Conservation (phyloP, 2,888 invertebrate genomes). For the Anorthoa munda region DNA sequence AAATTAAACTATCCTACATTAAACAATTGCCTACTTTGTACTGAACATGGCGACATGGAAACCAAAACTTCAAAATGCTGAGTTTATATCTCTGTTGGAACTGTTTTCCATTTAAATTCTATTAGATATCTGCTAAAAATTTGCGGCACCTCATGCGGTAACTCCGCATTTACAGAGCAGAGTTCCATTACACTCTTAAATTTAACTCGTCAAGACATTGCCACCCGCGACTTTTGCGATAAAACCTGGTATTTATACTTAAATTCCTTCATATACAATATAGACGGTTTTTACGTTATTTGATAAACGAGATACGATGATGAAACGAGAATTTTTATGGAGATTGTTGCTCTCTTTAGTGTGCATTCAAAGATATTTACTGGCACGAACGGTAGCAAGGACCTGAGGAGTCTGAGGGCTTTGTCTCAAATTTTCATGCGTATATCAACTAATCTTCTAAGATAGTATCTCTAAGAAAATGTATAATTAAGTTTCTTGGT, state of each 20-base stretch:
- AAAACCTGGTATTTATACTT: slow-evolving; percentile 12
- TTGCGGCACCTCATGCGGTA: neutral
- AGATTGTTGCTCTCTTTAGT: slow-evolving; percentile 64
- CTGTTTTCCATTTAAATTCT: neutral
- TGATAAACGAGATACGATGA: slow-evolving; percentile 47
- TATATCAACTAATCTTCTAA: neutral
- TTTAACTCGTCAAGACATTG: slow-evolving; percentile 51
- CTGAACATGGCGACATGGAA: neutral
- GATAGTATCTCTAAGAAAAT: neutral
- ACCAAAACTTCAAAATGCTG: neutral
- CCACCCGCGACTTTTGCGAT: slow-evolving; percentile 45
- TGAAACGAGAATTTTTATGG: slow-evolving; percentile 48
- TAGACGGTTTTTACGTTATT: slow-evolving; percentile 29
- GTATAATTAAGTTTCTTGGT: neutral
- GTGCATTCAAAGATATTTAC: slow-evolving; percentile 28
- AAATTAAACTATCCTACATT: neutral
- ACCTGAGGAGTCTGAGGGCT: slow-evolving; percentile 25
- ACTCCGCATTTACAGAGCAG: too few relatives aligned
- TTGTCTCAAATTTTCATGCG: neutral
- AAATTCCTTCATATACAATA: slow-evolving; percentile 15
- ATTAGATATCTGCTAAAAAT: neutral
- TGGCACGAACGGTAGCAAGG: slow-evolving; percentile 21
- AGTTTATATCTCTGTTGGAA: neutral
- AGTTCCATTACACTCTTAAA: neutral
- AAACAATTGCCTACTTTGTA: neutral